These are phyloP conservation scores for Adelognathus sp. DNA, from an alignment of 2,888 invertebrate species.

Conservation along the genomic window DNA sequence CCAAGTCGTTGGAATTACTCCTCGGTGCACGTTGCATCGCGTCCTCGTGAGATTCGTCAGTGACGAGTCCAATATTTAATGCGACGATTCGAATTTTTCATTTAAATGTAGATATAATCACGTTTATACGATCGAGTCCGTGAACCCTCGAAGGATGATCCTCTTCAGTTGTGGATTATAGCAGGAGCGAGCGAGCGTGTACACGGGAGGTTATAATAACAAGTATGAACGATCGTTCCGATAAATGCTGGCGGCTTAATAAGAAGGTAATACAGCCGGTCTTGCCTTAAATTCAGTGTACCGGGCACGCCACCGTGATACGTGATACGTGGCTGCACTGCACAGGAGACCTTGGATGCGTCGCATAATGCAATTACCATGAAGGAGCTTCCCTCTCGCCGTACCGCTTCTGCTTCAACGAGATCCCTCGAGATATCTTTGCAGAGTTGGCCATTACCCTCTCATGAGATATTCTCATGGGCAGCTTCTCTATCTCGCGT, in stretches of 20 bases:
- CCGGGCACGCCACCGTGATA: slow-evolving; percentile 33
- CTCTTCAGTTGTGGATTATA: background rate
- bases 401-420: background rate
- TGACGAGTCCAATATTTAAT: background rate
- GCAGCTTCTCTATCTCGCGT: slow-evolving; percentile 34
- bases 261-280: slow-evolving; percentile 48
- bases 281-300: slow-evolving; percentile 37
- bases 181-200: background rate
- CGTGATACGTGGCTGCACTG: slow-evolving; percentile 6
- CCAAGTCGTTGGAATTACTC: slow-evolving; percentile 26
- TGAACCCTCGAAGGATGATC: background rate
- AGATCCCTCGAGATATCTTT: slow-evolving; percentile 27
- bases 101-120: background rate
- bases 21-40: background rate
- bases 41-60: background rate
- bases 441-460: background rate
- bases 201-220: slow-evolving; percentile 16
- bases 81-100: background rate
- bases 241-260: slow-evolving; percentile 48
- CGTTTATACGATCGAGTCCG: background rate
- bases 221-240: slow-evolving; percentile 45
- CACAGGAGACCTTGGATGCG: slow-evolving; percentile 29
- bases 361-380: slow-evolving; percentile 38
- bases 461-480: slow-evolving; percentile 1
- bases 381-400: slow-evolving; percentile 11